A percentile compares a stretch with the other conserved stretches of the same genome.
phyloP scores from a whole-genome alignment of 2,888 invertebrate species.

The Tricholauxania praeusta region DNA sequence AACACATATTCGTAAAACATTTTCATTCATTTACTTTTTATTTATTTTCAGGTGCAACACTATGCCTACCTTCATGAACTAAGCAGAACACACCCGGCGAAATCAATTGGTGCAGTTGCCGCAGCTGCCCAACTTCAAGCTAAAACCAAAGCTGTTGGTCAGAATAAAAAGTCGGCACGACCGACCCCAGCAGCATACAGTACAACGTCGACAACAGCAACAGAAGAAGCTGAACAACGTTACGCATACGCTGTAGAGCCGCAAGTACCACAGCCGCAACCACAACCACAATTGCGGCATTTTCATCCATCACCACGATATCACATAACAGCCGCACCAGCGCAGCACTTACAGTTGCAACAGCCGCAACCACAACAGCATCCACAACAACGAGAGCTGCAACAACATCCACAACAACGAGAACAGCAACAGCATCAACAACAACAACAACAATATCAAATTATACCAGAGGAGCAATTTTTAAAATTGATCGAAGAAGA shows the following conservation, averaged over 20 bases:
- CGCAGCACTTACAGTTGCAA: conserved; percentile 29
- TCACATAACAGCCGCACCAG: conserved; percentile 27
- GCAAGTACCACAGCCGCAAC: conserved; percentile 48
- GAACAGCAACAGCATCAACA: conserved; percentile 48
- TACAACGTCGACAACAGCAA: conserved; percentile 35
- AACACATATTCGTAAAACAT: neutral
- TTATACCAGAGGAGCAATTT: conserved; percentile 65
- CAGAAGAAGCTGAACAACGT: conserved; percentile 61
- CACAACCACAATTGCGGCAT: conserved; percentile 29
- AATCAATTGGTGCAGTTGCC: conserved; percentile 45
- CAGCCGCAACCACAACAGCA: conserved; percentile 36
- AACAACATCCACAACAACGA: conserved; percentile 46
- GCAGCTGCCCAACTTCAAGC: conserved; percentile 30
- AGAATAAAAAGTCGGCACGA: neutral
- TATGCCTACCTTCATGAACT: conserved; percentile 65
- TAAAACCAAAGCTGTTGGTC: conserved; percentile 1
- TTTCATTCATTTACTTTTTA: neutral
- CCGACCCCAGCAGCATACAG: conserved; percentile 29
- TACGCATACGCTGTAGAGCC: conserved; percentile 59
- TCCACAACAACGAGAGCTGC: conserved; percentile 26
- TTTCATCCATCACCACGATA: conserved; percentile 17
- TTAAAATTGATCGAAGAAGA: conserved; percentile 64
- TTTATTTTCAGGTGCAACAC: conserved; percentile 59
- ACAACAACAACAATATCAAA: conserved; percentile 57
- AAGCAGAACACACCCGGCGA: conserved; percentile 58